Base-by-base conservation (phyloP, 2,113 vertebrate species). In the Speoplatyrhinus poulsoni region DNA sequence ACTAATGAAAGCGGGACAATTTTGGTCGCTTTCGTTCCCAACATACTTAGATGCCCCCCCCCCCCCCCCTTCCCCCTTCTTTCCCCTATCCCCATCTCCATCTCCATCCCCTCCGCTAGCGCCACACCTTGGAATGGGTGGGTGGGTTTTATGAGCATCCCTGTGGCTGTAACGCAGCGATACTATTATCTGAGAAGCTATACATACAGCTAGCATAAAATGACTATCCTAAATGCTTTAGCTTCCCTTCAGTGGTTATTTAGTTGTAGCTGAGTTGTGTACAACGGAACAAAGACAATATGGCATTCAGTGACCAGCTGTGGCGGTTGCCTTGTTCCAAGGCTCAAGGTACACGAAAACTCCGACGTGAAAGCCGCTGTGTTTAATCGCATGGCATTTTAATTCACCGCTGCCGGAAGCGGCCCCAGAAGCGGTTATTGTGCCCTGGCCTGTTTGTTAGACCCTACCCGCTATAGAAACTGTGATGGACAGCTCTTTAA, bases 1-100 rank as follows among this genome's bases (percentile, higher is more conserved):
- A 66, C 85, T 93, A 93, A 93, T 93, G 91, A 93, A 93, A 93
- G 90, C 88, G 76, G 88, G 84, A 90, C 92, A 91, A 93, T 19
- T 93, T 93, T 90, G 86, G 87, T 85, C 73, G 78, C 87, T 91
- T 92, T 92, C 89, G 78, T 91, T 92, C 89, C 89, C 90, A 90
- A 92, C 89, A 89, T 90, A 90, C 84, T 88, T 83, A 83, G 86
- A 88, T 75, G 86, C 82, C 86, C 83, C 84, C 81, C 73, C 71
- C 82, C 78, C 76, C n/a, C 54, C 79, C 65, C 54, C 67, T 2
- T 6, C 87, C 87, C 88, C 83, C 89, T 84, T 81, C 83, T n/a
- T n/a, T n/a, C 66, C 79, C 49, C 69, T 60, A 16, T 73, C 55
- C 72, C 72, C 69, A 79, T 70, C 64, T 63, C 62, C 67, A 26